Percentiles rank a stretch among this genome's conserved stretches.
These are phyloP conservation scores for Larimichthys polyactis DNA, from an alignment of 2,113 vertebrate species.

Conservation along the genomic window DNA sequence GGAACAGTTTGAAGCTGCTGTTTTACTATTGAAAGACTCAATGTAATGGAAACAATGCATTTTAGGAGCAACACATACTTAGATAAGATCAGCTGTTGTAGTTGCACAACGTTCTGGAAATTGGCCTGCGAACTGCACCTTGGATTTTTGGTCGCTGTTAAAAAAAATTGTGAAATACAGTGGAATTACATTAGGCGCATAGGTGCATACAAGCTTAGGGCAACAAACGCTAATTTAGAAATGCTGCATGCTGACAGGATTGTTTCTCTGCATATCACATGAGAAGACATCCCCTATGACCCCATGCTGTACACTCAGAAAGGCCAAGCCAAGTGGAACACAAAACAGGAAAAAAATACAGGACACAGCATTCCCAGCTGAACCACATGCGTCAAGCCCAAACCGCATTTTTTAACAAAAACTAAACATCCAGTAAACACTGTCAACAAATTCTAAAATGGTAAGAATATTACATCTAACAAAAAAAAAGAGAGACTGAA, in stretches of 20 bases:
- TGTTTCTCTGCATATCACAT: conserved; percentile 15
- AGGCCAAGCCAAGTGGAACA: conserved; percentile 26
- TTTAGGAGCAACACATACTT: background rate
- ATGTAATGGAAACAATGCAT: background rate
- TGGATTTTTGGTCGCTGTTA: background rate
- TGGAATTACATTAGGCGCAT: conserved; percentile 6
- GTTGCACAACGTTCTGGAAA: background rate
- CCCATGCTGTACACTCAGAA: conserved; percentile 10
- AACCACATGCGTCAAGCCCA: conserved; percentile 18
- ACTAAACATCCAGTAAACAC: conserved; percentile 38
- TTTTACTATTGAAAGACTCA: background rate
- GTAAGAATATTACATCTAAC: conserved; percentile 11
- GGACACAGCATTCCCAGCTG: conserved; percentile 20
- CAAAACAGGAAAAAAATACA: conserved; percentile 32
- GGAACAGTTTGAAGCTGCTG: background rate
- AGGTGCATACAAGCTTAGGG: conserved; percentile 1
- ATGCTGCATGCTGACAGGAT: conserved; percentile 19
- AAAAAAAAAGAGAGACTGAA: background rate
- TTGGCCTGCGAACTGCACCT: background rate
- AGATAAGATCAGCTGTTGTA: background rate
- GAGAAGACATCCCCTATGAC: conserved; percentile 28
- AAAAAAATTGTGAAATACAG: background rate
- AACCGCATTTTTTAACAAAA: conserved; percentile 24
- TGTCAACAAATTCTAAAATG: conserved; percentile 43
- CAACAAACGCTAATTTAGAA: conserved; percentile 17